phyloP scores from a whole-genome alignment of 1,140 invertebrate species.

The Procambarus virginalis region DNA sequence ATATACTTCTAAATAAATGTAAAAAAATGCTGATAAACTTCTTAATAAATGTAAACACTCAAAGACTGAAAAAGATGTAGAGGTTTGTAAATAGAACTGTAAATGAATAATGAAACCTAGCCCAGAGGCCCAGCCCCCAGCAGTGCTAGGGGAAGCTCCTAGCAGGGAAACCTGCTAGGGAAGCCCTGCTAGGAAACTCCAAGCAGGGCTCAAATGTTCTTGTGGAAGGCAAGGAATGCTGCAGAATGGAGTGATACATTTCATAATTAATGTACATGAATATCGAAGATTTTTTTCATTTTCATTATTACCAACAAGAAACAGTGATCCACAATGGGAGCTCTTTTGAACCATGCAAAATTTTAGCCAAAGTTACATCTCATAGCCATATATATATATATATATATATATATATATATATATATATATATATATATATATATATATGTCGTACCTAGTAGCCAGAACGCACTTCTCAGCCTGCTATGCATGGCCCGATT shows the following conservation, averaged over 20 bases:
- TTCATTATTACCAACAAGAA: neutral
- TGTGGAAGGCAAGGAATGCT: neutral
- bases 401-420: neutral
- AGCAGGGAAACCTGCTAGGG: too few species aligned
- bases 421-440: too few species aligned
- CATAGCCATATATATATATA: neutral
- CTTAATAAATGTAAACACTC: too few species aligned
- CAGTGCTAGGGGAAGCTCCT: too few species aligned
- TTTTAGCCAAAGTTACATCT: neutral
- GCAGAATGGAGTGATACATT: neutral
- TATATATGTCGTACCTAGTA: too few species aligned
- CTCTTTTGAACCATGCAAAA: neutral
- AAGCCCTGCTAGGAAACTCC: neutral
- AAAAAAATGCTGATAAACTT: too few species aligned
- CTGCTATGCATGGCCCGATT: too few species aligned
- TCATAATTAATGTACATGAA: neutral
- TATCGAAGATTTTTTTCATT: neutral
- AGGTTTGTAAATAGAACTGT: neutral
- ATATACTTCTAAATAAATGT: too few species aligned
- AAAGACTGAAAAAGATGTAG: too few species aligned
- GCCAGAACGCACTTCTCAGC: too few species aligned
- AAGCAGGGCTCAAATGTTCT: neutral
- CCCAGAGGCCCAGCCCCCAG: too few species aligned
- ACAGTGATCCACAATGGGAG: neutral
- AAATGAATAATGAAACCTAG: neutral